Conservation (phyloP, 1,140 invertebrate genomes). For the Globodera rostochiensis region DNA sequence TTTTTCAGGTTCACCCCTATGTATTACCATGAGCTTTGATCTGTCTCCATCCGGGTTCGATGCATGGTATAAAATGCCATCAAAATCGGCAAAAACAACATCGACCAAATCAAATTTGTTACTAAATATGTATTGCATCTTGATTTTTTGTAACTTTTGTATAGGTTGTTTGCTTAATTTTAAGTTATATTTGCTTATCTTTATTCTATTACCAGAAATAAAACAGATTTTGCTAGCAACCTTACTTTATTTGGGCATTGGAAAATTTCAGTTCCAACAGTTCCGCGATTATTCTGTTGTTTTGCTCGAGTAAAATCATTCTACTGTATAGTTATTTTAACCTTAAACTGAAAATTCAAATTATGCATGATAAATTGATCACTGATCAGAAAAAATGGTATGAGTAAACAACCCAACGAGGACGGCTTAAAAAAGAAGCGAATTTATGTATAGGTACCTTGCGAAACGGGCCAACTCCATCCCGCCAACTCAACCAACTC, state of each 20-base stretch:
- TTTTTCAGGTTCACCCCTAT: not conserved
- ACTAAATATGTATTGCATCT: constrained; percentile 70
- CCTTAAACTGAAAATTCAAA: too few relatives aligned
- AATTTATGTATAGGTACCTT: too few relatives aligned
- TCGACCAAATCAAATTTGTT: constrained; percentile 92
- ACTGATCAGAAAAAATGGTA: too few relatives aligned
- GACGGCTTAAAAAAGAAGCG: too few relatives aligned
- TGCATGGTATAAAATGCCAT: constrained; percentile 96
- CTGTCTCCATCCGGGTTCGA: constrained; percentile 94
- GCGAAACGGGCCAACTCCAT: too few relatives aligned
- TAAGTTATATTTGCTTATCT: too few relatives aligned
- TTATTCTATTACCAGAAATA: too few relatives aligned
- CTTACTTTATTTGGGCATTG: constrained; percentile 18
- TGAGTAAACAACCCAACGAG: too few relatives aligned
- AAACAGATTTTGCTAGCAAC: not conserved
- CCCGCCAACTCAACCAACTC: too few relatives aligned
- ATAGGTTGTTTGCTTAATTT: too few relatives aligned
- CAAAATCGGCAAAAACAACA: constrained; percentile 89
- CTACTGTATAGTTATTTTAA: not conserved
- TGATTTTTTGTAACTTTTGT: constrained; percentile 11
- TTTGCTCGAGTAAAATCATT: constrained; percentile 98
- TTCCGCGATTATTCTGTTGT: constrained; percentile 72
- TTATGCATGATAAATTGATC: too few relatives aligned
- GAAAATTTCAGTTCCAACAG: constrained; percentile 28
- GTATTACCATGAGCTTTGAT: constrained; percentile 87